Base-by-base conservation (phyloP, 35 echinoderm and acorn worm genomes). In the Strongylocentrotus purpuratus region DNA sequence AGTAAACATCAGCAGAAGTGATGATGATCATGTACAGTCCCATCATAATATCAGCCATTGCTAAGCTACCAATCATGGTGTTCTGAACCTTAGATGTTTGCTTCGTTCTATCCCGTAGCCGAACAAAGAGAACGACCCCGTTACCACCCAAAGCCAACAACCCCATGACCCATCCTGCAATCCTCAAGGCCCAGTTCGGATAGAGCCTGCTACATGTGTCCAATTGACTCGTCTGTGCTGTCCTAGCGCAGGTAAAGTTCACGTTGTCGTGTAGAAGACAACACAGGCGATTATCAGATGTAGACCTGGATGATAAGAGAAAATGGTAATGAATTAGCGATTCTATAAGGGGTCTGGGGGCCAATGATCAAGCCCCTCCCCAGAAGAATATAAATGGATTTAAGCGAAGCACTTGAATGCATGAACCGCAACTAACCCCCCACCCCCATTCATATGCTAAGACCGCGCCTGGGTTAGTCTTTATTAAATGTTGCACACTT, bases 1-100 rank as follows among this genome's bases (percentile, higher is more conserved):
- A 98, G 33, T 94, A 45, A 15, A 92, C 47, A 86, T 98, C 97
- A 11, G 95, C 87, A 41, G 96, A 94, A 48, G 96, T 94, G 17
- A 98, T 91, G 33, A 97, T 96, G 9, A 97, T 46, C 86, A 98
- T 32, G 61, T 98, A 98, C 15, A 98, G 13, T 13, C 96, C 97
- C 96, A 97, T 98, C 0, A 98, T 59, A 4, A 96, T 52, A 95
- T 98, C 96, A 33, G 97, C 95, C 22, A 98, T 20, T 17, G 96
- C 96, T 4, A 98, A 87, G 71, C 96, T 98, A 10, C 86, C 70
- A 31, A 97, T 96, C 12, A 96, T 58, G 35, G 22, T 11, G 15
- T 46, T 48, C 46, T 95, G 94, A 17, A 95, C 94, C 85, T 85
- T 86, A 18, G 41, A 45, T 31, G 41, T 78, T 31, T 95, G 33